Conservation (phyloP, 2,797 vertebrate genomes). For the Pangasius sanitwongsei region DNA sequence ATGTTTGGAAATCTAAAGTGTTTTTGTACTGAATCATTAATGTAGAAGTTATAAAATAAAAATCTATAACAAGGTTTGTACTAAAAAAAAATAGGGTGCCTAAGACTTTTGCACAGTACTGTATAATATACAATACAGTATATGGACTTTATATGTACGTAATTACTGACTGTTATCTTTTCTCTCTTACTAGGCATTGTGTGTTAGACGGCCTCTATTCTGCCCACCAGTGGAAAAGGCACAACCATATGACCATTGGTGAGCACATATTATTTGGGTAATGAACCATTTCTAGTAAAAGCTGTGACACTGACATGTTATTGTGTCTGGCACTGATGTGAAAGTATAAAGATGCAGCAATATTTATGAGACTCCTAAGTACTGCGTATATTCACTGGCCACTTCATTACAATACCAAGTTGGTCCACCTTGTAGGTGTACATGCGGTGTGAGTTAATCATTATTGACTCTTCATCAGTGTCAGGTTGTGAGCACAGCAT, state of each 20-base stretch:
- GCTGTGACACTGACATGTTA: background rate
- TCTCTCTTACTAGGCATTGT: background rate
- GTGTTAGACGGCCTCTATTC: background rate
- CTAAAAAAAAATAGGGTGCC: no score
- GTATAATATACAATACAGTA: background rate
- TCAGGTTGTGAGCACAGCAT: background rate
- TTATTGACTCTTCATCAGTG: background rate
- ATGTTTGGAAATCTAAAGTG: no score
- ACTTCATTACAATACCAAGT: background rate
- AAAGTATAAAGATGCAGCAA: background rate
- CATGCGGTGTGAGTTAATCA: background rate
- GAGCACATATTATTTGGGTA: background rate
- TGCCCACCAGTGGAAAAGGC: background rate
- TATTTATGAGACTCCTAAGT: background rate
- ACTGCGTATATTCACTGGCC: background rate
- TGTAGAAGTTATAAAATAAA: no score
- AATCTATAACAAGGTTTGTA: no score
- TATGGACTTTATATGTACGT: background rate
- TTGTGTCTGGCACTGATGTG: background rate
- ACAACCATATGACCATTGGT: background rate
- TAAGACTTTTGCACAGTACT: no score
- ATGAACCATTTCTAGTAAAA: background rate
- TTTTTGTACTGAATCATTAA: no score
- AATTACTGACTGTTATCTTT: background rate
- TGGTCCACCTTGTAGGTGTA: background rate